Conservation (phyloP, 2,113 vertebrate genomes). For the Cervus canadensis region DNA sequence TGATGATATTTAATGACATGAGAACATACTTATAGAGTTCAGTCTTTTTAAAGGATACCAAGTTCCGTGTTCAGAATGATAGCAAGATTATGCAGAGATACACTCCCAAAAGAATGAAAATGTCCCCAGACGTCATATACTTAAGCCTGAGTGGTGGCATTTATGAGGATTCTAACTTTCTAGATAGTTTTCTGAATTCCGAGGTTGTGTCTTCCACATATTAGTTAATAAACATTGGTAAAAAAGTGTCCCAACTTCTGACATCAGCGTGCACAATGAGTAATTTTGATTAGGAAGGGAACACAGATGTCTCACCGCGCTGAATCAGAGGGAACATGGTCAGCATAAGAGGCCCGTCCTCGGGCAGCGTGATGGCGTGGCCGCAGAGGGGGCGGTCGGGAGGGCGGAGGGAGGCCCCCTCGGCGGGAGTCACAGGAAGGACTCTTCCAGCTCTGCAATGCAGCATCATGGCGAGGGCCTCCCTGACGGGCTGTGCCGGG, state of each 20-base stretch:
- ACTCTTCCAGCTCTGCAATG: not conserved
- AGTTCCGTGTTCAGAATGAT: not conserved
- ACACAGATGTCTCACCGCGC: not conserved
- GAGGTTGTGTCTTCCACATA: fast-evolving
- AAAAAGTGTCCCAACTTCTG: not conserved
- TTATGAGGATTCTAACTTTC: not conserved
- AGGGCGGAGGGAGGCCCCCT: too few relatives aligned
- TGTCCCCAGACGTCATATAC: not conserved
- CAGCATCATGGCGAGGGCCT: not conserved
- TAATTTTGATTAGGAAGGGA: not conserved
- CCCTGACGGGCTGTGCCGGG: not conserved
- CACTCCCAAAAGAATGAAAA: not conserved
- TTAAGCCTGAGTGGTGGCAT: not conserved
- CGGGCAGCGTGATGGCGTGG: fast-evolving
- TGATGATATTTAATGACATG: not conserved
- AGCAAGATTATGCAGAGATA: not conserved
- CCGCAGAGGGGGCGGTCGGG: fast-evolving
- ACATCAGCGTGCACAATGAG: too few relatives aligned
- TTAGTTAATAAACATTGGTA: not conserved
- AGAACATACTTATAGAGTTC: not conserved
- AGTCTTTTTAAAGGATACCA: not conserved
- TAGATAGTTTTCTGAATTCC: not conserved
- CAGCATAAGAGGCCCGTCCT: fast-evolving
- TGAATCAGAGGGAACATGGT: fast-evolving
- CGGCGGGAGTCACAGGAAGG: fast-evolving